Evolutionary conservation across 2,113 vertebrate genomes (phyloP).

Genomic region (Typhlomys cinereus): DNA sequence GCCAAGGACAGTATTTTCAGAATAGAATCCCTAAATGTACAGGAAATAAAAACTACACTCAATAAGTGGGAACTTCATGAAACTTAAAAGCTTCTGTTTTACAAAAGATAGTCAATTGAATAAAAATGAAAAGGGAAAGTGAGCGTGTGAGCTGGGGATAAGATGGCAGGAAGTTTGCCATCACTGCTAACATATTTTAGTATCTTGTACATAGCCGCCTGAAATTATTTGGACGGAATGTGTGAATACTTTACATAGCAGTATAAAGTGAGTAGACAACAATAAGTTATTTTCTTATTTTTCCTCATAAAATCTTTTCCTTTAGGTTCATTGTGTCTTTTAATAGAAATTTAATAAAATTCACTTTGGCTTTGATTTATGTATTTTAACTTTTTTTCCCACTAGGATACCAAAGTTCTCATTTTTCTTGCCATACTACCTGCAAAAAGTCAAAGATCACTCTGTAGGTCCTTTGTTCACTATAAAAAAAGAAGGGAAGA

Average conservation of each 20-base stretch:
- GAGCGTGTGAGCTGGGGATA: neutral
- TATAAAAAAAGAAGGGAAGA: neutral
- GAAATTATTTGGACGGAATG: conserved; percentile 28
- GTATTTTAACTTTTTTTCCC: conserved; percentile 64
- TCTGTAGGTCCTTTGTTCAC: conserved; percentile 41
- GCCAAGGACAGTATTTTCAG: too few species aligned
- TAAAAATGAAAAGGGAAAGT: conserved; percentile 25
- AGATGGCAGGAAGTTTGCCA: neutral
- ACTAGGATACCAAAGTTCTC: conserved; percentile 52
- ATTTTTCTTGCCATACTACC: conserved; percentile 59
- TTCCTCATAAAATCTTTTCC: conserved; percentile 71
- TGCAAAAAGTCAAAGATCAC: conserved; percentile 40
- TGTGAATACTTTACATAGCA: conserved; percentile 31
- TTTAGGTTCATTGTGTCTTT: conserved; percentile 60
- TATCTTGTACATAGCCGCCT: neutral
- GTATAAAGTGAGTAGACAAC: neutral
- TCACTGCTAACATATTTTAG: conserved; percentile 3
- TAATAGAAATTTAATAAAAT: conserved; percentile 72
- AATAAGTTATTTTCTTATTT: conserved; percentile 69
- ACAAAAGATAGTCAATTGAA: too few species aligned
- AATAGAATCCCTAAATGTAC: too few species aligned
- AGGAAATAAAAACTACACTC: too few species aligned
- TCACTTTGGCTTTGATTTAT: conserved; percentile 73
- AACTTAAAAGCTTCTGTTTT: too few species aligned
- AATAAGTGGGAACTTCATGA: too few species aligned